Percentiles rank a stretch among this genome's conserved stretches.
Conservation (phyloP, 2,888 invertebrate genomes). For the Balanococcus diminutus region DNA sequence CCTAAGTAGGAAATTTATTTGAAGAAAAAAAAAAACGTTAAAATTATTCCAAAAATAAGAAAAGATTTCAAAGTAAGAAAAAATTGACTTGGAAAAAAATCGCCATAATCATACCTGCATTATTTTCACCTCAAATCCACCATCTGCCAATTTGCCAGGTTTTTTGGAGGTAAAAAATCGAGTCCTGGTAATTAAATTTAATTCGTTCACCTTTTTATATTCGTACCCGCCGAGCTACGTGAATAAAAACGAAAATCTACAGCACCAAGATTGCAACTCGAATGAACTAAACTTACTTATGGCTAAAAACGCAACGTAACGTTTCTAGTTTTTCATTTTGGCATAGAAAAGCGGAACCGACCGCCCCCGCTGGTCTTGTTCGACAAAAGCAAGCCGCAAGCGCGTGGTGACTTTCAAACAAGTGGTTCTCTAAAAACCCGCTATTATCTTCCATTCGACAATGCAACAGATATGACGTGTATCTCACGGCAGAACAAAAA, state of each 20-base stretch:
- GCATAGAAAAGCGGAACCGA: constrained; percentile 1
- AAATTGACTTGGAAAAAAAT: not conserved
- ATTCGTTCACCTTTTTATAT: too few species aligned
- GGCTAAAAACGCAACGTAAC: constrained; percentile 21
- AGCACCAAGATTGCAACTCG: constrained; percentile 25
- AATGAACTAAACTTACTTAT: constrained; percentile 19
- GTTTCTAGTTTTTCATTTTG: constrained; percentile 31
- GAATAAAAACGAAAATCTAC: not conserved
- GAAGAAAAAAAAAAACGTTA: not conserved
- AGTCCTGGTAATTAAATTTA: too few species aligned
- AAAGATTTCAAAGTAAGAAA: not conserved
- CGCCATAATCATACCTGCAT: constrained; percentile 24
- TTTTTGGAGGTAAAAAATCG: not conserved
- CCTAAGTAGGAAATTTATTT: not conserved
- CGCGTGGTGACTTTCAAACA: constrained; percentile 51
- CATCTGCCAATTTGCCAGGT: too few species aligned
- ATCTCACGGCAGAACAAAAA: constrained; percentile 40
- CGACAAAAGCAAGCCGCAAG: constrained; percentile 46
- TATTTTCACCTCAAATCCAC: not conserved
- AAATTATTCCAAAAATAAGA: not conserved
- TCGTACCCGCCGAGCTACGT: not conserved
- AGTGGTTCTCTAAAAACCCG: constrained; percentile 46
- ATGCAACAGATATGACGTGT: constrained; percentile 53
- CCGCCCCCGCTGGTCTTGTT: not conserved
- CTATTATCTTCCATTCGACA: constrained; percentile 42